Evolutionary conservation across 2,797 vertebrate genomes (phyloP), one percentile per base, ranked within the genome.

Genomic region (Amblyopsis hoosieri): DNA sequence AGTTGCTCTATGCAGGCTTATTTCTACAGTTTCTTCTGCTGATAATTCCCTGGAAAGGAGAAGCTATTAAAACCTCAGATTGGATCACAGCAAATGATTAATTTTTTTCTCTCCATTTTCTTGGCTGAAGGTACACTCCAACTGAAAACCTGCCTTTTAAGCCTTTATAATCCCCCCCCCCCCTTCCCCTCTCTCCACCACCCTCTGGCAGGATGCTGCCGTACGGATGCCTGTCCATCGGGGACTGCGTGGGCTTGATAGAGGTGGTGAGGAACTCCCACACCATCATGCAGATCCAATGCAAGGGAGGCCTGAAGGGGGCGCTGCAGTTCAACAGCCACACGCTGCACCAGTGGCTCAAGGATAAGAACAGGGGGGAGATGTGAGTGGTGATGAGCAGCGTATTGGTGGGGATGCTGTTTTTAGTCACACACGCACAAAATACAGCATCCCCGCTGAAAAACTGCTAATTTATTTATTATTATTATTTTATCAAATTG

Each of bases 251-350:
- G 75, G 94, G 94, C 8, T 84, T 95, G 74, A 95, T 95, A 0
- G 94, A 95, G 79, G 94, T 94, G 64, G 94, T 95, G 72, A 92
- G 92, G 78, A 95, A 90, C 82, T 94, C 94, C 10, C 91, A 94
- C 85, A 95, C 94, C 62, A 95, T 95, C 88, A 95, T 95, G 94
- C 94, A 95, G 87, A 95, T 95, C 83, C 94, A 95, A 75, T 95
- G 94, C 61, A 95, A 95, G 86, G 94, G 94, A 0, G 94, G 94
- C 71, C 90, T 95, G 37, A 95, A 95, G 87, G 94, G 94, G 81
- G 94, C 94, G 7, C 90, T 95, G 79, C 94, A 95, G 90, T 95
- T 95, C 83, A 95, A 94, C 88, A 95, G 94, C 87, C 88, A 94
- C 76, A 93, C 94, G 0, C 81, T 95, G 87, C 94, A 95, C 73